Percentiles rank a stretch among this genome's conserved stretches.
These are phyloP conservation scores for Stylophora pistillata DNA, from an alignment of 64 coral and sea anemone genomes.

Conservation along the genomic window DNA sequence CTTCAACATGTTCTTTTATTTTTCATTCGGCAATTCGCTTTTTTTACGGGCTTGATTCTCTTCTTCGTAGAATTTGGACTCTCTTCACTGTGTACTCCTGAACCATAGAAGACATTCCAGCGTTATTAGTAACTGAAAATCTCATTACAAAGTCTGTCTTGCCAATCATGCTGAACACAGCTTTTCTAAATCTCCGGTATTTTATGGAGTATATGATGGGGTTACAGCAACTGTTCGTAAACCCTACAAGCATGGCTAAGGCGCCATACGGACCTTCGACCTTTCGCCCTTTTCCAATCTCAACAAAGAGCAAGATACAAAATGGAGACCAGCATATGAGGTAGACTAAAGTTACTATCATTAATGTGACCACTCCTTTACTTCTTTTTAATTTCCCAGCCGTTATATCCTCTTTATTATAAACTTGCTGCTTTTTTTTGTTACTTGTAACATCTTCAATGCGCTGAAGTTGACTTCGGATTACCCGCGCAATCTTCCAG, in stretches of 20 bases:
- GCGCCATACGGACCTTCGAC: conserved; percentile 3
- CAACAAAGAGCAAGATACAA: conserved; percentile 74
- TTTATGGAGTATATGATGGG: conserved; percentile 73
- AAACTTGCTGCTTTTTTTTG: too few species aligned
- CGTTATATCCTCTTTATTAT: too few species aligned
- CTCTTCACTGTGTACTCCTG: too few species aligned
- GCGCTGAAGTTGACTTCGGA: conserved; percentile 36
- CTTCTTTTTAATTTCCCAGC: not conserved
- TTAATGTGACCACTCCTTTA: conserved; percentile 64
- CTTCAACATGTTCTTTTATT: too few species aligned
- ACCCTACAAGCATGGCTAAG: conserved; percentile 65
- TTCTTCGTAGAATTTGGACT: too few species aligned
- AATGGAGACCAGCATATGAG: conserved; percentile 80
- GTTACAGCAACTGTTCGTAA: conserved; percentile 76
- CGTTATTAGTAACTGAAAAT: too few species aligned
- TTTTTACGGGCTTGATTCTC: too few species aligned
- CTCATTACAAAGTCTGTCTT: not conserved
- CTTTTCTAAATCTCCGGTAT: conserved; percentile 57
- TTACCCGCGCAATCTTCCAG: conserved; percentile 48
- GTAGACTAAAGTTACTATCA: conserved; percentile 56
- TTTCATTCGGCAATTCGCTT: too few species aligned
- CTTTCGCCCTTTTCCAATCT: conserved; percentile 57
- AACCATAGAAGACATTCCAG: too few species aligned
- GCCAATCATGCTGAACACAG: conserved; percentile 22
- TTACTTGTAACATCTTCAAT: too few species aligned